Base-by-base conservation (phyloP, 2,797 vertebrate genomes). In the Poliocrania exsul region DNA sequence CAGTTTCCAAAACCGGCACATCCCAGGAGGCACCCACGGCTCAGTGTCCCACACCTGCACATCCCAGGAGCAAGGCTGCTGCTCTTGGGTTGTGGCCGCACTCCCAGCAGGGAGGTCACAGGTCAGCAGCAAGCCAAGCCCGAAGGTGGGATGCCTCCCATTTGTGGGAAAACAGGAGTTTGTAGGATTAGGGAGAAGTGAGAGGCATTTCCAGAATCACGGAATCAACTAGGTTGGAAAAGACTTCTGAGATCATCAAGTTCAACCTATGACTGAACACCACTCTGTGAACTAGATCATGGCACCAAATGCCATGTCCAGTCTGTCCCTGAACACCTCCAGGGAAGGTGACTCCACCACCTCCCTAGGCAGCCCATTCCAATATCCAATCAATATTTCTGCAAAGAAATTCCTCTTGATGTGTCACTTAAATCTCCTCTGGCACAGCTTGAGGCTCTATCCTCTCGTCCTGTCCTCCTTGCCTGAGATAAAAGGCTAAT, bases 121-220 rank as follows among this genome's bases (percentile, higher is more conserved):
- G 64, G 33, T 15, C 19, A 6, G 50, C 25, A 5, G 26, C 2
- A 51, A 15, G 11, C 0, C 2, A 7, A 33, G 65, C 9, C 65
- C 3, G n/a, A 24, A 49, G 19, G 18, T 9, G 46, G 23, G 53
- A 31, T 12, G n/a, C 16, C 35, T 47, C 33, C 53, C 47, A n/a
- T 5, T 14, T 16, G 3, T 0, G 0, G 46, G 23, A 24, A 49
- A 37, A 16, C 1, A 4, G 38, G 38, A 40, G 19, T n/a, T 46
- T 2, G 2, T 4, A 29, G n/a, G 31, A 3, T 23, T 11, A 16
- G 15, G 40, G 44, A 25, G 9, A 33, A 75, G 24, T 0, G 16
- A 57, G 50, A n/a, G 40, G 26, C 11, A 3, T 31, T 49, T 53
- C 44, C 18, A 65, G 31, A 65, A 65, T 18, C 16, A 47, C n/a